These are phyloP conservation scores for Aplochiton taeniatus DNA, from an alignment of 2,797 vertebrate species.

Conservation along the genomic window DNA sequence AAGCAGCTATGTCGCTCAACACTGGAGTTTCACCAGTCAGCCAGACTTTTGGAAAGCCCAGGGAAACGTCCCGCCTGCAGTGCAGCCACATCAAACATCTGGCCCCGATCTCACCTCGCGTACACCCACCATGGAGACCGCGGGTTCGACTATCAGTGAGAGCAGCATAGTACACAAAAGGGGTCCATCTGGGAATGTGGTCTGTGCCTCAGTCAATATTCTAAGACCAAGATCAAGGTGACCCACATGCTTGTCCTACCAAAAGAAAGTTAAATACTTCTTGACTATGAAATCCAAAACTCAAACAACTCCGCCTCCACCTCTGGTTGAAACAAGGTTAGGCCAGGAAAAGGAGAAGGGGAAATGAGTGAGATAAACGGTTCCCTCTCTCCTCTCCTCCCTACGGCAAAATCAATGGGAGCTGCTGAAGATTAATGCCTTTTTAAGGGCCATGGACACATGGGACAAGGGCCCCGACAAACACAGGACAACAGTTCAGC, in stretches of 20 bases:
- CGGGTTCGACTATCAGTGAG: neutral
- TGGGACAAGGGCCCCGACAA: conserved; percentile 44
- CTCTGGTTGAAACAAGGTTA: conserved; percentile 1
- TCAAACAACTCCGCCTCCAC: neutral
- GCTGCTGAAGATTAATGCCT: conserved; percentile 53
- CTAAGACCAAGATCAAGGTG: neutral
- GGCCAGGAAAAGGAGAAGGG: conserved; percentile 16
- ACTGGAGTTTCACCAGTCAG: too few species aligned
- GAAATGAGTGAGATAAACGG: conserved; percentile 29
- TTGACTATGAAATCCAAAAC: too few species aligned
- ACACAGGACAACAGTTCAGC: conserved; percentile 57
- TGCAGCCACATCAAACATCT: too few species aligned
- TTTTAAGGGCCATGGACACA: conserved; percentile 58
- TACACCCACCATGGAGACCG: too few species aligned
- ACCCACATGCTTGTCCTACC: neutral
- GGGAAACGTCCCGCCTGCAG: too few species aligned
- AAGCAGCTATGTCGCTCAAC: too few species aligned
- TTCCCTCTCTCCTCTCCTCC: conserved; percentile 30
- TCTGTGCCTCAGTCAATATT: neutral
- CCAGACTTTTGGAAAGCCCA: too few species aligned
- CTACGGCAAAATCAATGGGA: conserved; percentile 50
- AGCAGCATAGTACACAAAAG: too few species aligned
- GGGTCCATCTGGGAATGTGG: too few species aligned
- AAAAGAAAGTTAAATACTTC: conserved; percentile 3
- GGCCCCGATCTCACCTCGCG: too few species aligned